Conservation (phyloP, 1,140 invertebrate genomes). For the Stenopsyche tienmushanensis region DNA sequence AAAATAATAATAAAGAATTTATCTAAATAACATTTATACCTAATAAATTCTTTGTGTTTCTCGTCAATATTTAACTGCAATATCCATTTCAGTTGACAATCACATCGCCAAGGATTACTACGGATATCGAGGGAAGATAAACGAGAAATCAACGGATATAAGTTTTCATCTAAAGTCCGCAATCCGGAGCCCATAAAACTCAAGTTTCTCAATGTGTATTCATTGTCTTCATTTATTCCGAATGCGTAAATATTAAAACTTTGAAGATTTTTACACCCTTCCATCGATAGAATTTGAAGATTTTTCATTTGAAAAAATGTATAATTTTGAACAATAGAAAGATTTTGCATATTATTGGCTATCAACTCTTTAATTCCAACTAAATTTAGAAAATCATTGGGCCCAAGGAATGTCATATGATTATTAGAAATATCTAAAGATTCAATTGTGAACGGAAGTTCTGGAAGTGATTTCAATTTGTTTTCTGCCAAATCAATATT, state of each 20-base stretch:
- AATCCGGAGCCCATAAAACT: slow-evolving; percentile 49
- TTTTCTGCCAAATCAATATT: slow-evolving; percentile 48
- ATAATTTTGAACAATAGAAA: slow-evolving; percentile 46
- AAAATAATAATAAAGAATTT: neutral
- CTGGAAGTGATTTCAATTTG: slow-evolving; percentile 46
- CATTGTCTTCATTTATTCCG: slow-evolving; percentile 47
- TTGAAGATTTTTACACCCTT: slow-evolving; percentile 50
- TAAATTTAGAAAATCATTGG: slow-evolving; percentile 48
- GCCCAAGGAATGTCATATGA: slow-evolving; percentile 46
- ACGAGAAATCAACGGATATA: slow-evolving; percentile 46
- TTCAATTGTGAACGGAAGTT: slow-evolving; percentile 50
- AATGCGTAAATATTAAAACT: slow-evolving; percentile 47
- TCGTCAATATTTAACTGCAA: slow-evolving; percentile 47
- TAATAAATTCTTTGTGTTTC: slow-evolving; percentile 47
- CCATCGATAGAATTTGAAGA: slow-evolving; percentile 46
- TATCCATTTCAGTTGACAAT: slow-evolving; percentile 51
- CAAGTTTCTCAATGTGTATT: slow-evolving; percentile 44
- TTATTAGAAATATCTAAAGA: slow-evolving; percentile 53
- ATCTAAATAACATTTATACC: slow-evolving; percentile 41
- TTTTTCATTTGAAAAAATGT: slow-evolving; percentile 46
- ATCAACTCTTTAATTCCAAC: slow-evolving; percentile 47
- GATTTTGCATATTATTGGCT: slow-evolving; percentile 48
- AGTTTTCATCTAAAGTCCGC: slow-evolving; percentile 44
- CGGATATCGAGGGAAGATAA: slow-evolving; percentile 48
- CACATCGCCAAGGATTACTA: slow-evolving; percentile 52